These are phyloP conservation scores for Antennarius striatus DNA, from an alignment of 2,113 vertebrate genomes.

Conservation along the genomic window DNA sequence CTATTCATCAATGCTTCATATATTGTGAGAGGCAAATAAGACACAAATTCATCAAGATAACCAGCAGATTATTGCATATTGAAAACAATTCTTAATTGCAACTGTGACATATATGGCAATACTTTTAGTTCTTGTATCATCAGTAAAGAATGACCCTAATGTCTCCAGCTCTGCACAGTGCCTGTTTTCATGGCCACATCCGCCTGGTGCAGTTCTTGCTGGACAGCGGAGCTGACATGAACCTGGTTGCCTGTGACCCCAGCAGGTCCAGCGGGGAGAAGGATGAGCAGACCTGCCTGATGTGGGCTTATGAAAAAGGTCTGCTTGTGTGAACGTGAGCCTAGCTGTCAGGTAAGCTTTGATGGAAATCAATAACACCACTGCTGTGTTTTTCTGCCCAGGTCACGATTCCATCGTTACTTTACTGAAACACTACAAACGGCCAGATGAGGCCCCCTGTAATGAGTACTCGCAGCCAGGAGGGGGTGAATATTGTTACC, in stretches of 20 bases:
- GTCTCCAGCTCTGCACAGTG: conserved; percentile 87
- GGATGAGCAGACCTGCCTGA: conserved; percentile 96
- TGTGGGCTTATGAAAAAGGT: conserved; percentile 99
- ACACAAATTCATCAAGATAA: too few species aligned
- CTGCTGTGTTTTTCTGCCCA: conserved; percentile 55
- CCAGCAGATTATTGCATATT: too few species aligned
- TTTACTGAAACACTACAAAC: conserved; percentile 93
- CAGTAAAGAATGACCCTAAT: background rate
- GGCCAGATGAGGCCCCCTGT: conserved; percentile 90
- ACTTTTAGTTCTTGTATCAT: background rate
- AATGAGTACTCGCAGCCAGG: conserved; percentile 97
- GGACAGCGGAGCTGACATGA: conserved; percentile 95
- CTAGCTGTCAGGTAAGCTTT: background rate
- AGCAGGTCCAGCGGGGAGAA: conserved; percentile 96
- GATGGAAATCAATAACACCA: background rate
- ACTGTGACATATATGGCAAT: too few species aligned
- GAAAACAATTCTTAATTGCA: too few species aligned
- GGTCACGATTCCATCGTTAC: conserved; percentile 94
- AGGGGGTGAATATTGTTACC: conserved; percentile 82
- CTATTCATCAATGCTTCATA: too few species aligned
- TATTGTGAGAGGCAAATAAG: too few species aligned
- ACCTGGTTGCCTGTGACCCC: conserved; percentile 92
- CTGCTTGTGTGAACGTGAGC: background rate
- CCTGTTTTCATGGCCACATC: conserved; percentile 94
- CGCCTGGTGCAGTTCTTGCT: conserved; percentile 91